Percentiles rank a stretch among this genome's conserved stretches.
phyloP scores from a whole-genome alignment of 2,113 vertebrate species.

The Piaya cayana region DNA sequence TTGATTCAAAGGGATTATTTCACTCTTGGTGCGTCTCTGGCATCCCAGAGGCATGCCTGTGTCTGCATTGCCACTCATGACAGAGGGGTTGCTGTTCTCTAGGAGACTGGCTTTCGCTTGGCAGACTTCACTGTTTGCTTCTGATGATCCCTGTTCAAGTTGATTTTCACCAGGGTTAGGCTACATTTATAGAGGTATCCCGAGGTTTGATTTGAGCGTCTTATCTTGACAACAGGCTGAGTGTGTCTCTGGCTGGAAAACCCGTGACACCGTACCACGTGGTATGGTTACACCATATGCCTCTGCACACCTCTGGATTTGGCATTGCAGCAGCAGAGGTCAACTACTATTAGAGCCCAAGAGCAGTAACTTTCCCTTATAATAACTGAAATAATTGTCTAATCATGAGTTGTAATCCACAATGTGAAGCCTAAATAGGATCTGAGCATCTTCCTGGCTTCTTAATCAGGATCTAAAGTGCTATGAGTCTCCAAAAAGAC shows the following conservation, averaged over 20 bases:
- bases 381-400: neutral
- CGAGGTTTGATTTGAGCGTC: neutral
- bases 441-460: neutral
- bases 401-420: neutral
- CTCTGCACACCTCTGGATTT: neutral
- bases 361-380: neutral
- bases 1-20: neutral
- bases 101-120: neutral
- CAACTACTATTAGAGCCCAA: neutral
- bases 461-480: neutral
- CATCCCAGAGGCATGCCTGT: neutral
- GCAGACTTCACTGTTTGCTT: neutral
- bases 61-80: neutral
- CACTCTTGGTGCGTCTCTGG: neutral
- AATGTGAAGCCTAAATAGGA: neutral
- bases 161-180: neutral
- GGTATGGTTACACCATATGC: neutral
- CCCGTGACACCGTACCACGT: fast-evolving
- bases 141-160: neutral
- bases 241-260: neutral
- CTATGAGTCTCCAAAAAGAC: neutral
- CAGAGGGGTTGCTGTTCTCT: neutral
- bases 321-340: neutral
- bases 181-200: neutral
- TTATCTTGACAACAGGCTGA: neutral